Evolutionary conservation across 2,797 vertebrate genomes (phyloP), one percentile per base, ranked within the genome.

Genomic region (Kryptolebias ocellatus): DNA sequence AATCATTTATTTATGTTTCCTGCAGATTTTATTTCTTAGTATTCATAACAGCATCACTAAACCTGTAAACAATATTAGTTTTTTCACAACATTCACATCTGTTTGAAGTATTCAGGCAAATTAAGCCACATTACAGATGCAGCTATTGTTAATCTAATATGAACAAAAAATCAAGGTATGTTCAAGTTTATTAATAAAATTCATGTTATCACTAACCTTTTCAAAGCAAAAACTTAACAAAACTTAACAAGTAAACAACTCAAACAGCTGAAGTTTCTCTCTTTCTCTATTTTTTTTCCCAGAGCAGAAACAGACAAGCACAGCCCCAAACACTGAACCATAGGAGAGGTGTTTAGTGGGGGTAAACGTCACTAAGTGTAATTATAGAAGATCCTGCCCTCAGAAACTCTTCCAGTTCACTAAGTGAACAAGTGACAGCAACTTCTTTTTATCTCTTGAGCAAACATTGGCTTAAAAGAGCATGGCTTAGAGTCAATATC

Each of bases 301-400:
- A 52, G 50, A 68, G 57, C 60, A 74, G 4, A 71, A 77, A 80
- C 64, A 67, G 64, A 79, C 71, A 77, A 78, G 65, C 37, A 57
- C 39, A 57, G 65, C 61, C 61, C 37, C 55, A 54, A 82, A 80
- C 58, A 45, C 24, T 34, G 57, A 67, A 67, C 61, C 56, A 49
- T 65, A 46, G 55, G 78, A 68, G 71, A 54, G 60, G 51, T 53
- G 27, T 78, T 81, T 63, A 37, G 67, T 27, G 67, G 45, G 73
- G 74, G 66, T 76, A 74, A 83, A 76, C 60, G 68, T 79, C 82
- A 83, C 67, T 37, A 57, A 74, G 85, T 80, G 75, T 88, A 89
- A 92, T 93, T 91, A 92, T 87, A 67, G 78, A 87, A 80, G 77
- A 76, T 88, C 64, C 71, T 14, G 61, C 73, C 89, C 71, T 79